Base-by-base conservation (phyloP, 2,888 invertebrate species). In the Apocheima hispidaria region DNA sequence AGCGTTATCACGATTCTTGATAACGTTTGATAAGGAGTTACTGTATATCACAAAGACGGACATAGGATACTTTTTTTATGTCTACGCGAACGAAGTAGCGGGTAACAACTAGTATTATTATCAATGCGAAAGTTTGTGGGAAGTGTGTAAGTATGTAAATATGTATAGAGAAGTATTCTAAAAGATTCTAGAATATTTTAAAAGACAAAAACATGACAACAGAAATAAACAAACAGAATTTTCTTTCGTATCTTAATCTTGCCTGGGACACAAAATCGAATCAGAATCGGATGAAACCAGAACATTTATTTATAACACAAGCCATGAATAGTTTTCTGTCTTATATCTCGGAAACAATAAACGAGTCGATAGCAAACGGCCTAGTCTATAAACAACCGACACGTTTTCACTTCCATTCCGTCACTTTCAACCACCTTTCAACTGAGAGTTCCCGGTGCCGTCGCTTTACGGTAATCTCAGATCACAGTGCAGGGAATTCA, bases 401-500 rank as follows among this genome's bases (percentile, higher is more conserved):
- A 44, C 78, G 28, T 51, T 44, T 38, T 12, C 78, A 79, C 74
- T 72, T 77, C 68, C 74, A 75, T 79, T 82, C 77, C 73, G 71
- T 76, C 75, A 78, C 81, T 82, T 78, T 79, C 77, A 68, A 72
- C 69, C n/a, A 72, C 66, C 82, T 82, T 78, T 79, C 77, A 65
- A 73, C 68, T 67, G 70, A 74, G 82, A 83, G 84, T 84, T 84
- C 78, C 79, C 76, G 75, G 80, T n/a, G n/a, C n/a, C 74, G 66
- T 84, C 76, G 66, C 59, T 74, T 84, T 83, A 83, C 84, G 6
- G 79, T 78, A 81, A 81, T 77, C 73, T 71, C 75, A 80, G 76
- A 81, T 30, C 52, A 52, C 40, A 52, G 59, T 28, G n/a, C 21
- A 23, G 21, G 6, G 3, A 21, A n/a, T 44, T 2, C 0, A 44